phyloP scores from a whole-genome alignment of 2,113 vertebrate genomes.

The Trematocara variabile region DNA sequence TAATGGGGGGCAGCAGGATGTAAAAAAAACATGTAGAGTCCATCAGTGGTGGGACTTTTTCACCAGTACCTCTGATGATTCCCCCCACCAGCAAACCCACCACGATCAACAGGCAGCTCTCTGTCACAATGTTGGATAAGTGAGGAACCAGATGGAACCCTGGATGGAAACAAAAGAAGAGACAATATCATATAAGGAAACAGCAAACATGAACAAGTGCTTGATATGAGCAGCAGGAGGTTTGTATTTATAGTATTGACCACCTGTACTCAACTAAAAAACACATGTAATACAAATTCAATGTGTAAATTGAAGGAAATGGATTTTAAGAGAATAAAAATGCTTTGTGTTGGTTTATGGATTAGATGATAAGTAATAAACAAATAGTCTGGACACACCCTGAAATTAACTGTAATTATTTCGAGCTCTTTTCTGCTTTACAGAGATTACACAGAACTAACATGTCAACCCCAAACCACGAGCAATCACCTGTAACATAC shows the following conservation, averaged over 20 bases:
- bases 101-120: conserved; percentile 94
- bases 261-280: neutral
- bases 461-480: neutral
- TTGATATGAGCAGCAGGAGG: neutral
- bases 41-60: conserved; percentile 80
- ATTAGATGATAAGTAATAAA: neutral
- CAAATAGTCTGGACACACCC: neutral
- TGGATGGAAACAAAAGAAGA: conserved; percentile 45
- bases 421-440: neutral
- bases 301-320: neutral
- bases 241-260: neutral
- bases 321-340: neutral
- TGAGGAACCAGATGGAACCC: conserved; percentile 94
- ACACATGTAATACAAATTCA: neutral
- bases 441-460: neutral
- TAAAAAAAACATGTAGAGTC: conserved; percentile 86
- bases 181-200: neutral
- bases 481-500: neutral
- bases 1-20: conserved; percentile 94
- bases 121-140: conserved; percentile 86
- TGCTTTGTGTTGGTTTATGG: neutral
- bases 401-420: neutral
- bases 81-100: conserved; percentile 93
- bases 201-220: neutral
- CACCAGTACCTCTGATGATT: conserved; percentile 86